Base-by-base conservation (phyloP, 2,113 vertebrate species). In the Anguilla japonica region DNA sequence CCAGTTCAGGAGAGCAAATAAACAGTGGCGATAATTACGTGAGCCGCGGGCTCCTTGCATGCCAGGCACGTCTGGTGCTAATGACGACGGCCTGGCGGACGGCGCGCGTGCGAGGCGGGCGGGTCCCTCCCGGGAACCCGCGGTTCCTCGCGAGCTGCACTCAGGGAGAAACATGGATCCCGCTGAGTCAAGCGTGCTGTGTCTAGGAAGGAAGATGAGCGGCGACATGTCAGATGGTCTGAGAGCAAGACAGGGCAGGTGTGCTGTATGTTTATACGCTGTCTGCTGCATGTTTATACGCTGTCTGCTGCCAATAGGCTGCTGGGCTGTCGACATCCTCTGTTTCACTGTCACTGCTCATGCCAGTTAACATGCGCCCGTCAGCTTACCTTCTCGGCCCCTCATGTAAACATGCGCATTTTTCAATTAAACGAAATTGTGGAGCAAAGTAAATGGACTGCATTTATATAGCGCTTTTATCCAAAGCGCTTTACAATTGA, bases 11-110 rank as follows among this genome's bases (percentile, higher is more conserved):
- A 29, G 41, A 71, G 41, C 57, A 71, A 84, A 41, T 41, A 63
- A 83, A 41, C 83, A 60, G 11, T 14, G 34, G 22, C 41, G 57
- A 84, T 84, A 29, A 84, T 84, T 84, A 84, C 26, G 6, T 15
- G 41, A 63, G 40, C 83, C 22, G 13, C 41, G 57, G 60, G 83
- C 60, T 41, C 29, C 18, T 67, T 0, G 60, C 60, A 26, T 13
- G 53, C 39, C 53, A 40, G 34, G 53, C 40, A 14, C 39, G 60
- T 63, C 29, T 41, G 11, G 57, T 26, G 20, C 60, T 84, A 67
- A 71, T 63, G 56, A 83, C 26, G 60, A 26, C 34, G 83, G 60
- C 20, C 18, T 67, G 60, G 71, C 63, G 26, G 26, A 71, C 7
- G 26, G 71, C 9, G 83, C 83, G 13, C 16, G 57, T 41, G 67